Evolutionary conservation across 2,797 vertebrate species (phyloP).

Genomic region (Pyrocephalus nanus): DNA sequence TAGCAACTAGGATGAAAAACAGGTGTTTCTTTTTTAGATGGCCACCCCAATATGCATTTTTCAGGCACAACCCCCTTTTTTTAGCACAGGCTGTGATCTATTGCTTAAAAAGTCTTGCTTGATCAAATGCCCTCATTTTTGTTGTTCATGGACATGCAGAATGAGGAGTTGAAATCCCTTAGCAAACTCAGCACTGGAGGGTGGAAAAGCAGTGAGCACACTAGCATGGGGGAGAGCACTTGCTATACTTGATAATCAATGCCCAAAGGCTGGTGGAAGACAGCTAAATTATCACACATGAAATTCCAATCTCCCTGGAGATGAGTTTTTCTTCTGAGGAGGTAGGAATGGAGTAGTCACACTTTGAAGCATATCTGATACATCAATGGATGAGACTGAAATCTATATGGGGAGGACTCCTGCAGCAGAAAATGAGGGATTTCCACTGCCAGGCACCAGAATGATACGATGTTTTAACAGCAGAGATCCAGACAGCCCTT

Average conservation of each 20-base stretch:
- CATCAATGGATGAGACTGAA: background rate
- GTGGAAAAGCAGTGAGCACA: background rate
- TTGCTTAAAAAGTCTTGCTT: background rate
- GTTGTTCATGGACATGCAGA: background rate
- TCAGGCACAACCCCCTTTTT: background rate
- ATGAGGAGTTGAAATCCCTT: background rate
- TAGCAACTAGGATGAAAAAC: background rate
- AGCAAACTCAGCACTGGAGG: background rate
- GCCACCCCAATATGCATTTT: background rate
- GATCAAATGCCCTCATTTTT: background rate
- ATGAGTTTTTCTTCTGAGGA: background rate
- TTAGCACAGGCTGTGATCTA: background rate
- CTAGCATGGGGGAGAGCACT: background rate
- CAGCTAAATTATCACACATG: background rate
- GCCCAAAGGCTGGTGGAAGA: background rate
- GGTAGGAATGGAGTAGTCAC: background rate
- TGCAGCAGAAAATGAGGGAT: background rate
- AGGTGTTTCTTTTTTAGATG: background rate
- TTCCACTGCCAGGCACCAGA: background rate
- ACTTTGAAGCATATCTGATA: background rate
- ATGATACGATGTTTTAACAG: background rate
- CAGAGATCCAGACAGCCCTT: background rate
- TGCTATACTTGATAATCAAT: background rate
- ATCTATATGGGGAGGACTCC: background rate
- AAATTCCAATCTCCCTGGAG: conserved; percentile 10